These are phyloP conservation scores for Meles meles DNA, from an alignment of 2,113 vertebrate genomes.

Conservation along the genomic window DNA sequence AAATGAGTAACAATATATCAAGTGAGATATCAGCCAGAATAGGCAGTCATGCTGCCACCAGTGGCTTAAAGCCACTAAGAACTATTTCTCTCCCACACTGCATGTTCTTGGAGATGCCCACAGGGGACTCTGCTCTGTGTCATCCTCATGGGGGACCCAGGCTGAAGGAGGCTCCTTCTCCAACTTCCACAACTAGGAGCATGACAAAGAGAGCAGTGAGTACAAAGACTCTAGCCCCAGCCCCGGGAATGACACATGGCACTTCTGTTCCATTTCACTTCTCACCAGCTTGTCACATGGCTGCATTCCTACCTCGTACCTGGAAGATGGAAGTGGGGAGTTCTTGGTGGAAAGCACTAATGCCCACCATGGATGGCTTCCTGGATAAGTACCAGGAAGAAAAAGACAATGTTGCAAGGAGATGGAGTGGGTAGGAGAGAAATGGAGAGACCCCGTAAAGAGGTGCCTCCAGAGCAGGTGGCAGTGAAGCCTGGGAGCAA, in stretches of 20 bases:
- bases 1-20: background rate
- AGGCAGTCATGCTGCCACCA: background rate
- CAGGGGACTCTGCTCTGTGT: background rate
- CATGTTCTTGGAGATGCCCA: background rate
- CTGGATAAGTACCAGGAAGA: background rate
- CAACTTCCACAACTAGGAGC: background rate
- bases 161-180: background rate
- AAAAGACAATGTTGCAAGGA: background rate
- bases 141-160: background rate
- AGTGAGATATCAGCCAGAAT: background rate
- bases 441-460: background rate
- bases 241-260: background rate
- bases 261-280: background rate
- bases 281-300: background rate
- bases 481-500: background rate
- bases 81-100: background rate
- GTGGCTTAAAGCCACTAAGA: background rate
- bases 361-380: background rate
- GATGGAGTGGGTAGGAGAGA: background rate
- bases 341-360: background rate
- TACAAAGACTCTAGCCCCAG: background rate
- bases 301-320: background rate
- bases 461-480: background rate
- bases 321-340: background rate
- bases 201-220: background rate